Percentiles rank a stretch among this genome's conserved stretches.
These are phyloP conservation scores for Microcebus lehilahytsara DNA, from an alignment of 2,113 vertebrate genomes.

Conservation along the genomic window DNA sequence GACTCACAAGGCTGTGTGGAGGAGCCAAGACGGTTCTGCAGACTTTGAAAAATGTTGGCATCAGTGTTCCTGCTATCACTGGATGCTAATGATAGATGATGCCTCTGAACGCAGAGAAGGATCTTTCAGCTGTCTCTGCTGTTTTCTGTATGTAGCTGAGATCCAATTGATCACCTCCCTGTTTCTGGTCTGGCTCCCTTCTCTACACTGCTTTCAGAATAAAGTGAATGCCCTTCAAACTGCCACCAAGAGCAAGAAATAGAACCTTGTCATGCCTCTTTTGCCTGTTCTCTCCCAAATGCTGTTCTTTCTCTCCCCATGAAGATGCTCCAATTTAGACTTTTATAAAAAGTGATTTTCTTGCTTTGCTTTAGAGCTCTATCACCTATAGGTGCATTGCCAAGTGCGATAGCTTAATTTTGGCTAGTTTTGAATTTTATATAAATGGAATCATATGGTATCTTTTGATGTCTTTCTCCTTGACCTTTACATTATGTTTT, in stretches of 20 bases:
- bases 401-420: background rate
- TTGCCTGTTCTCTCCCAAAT: too few species aligned
- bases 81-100: background rate
- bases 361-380: slow-evolving; percentile 8
- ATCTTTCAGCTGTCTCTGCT: background rate
- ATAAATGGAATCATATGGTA: background rate
- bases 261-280: background rate
- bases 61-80: background rate
- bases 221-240: background rate
- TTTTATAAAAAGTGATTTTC: background rate
- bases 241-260: background rate
- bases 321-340: background rate
- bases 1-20: background rate
- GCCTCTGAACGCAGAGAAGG: background rate
- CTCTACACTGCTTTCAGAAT: background rate
- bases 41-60: slow-evolving; percentile 47
- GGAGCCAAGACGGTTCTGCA: slow-evolving; percentile 1
- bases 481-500: background rate
- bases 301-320: background rate
- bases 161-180: background rate
- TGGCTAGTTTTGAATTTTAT: background rate
- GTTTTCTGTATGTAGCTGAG: background rate
- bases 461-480: background rate
- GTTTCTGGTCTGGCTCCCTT: background rate
- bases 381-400: too few species aligned